A percentile compares a stretch with the other conserved stretches of the same genome.
phyloP scores from a whole-genome alignment of 2,113 vertebrate species.

The Chaetops frenatus region DNA sequence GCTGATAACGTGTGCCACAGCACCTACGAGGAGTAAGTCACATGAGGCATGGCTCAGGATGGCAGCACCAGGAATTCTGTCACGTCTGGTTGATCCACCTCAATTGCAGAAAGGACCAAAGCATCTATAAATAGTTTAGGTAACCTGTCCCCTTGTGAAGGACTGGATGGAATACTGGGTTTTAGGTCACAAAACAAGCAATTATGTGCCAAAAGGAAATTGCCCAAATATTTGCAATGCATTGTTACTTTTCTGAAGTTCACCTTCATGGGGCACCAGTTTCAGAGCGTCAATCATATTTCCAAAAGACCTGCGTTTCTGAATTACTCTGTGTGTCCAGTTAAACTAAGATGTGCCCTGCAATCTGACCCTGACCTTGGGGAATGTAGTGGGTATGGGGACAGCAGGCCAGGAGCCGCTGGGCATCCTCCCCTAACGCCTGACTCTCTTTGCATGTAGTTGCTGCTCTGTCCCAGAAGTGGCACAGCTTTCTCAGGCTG shows the following conservation, averaged over 20 bases:
- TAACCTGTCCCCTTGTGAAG: neutral
- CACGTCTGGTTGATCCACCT: neutral
- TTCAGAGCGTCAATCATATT: neutral
- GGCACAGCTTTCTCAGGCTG: neutral
- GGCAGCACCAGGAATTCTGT: neutral
- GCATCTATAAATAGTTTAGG: neutral
- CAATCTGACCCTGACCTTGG: neutral
- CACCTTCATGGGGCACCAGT: neutral
- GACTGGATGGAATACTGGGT: neutral
- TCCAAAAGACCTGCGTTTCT: neutral
- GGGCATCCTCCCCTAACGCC: neutral
- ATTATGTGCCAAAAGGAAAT: constrained; percentile 16
- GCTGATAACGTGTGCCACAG: constrained; percentile 11
- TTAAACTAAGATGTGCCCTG: neutral
- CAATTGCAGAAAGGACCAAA: neutral
- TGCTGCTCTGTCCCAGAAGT: neutral
- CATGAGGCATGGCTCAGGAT: neutral
- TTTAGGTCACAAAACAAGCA: constrained; percentile 19
- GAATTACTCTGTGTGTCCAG: neutral
- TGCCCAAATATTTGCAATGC: neutral
- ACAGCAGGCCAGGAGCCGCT: neutral
- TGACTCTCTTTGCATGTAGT: neutral
- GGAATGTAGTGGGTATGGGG: neutral
- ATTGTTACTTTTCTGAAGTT: neutral
- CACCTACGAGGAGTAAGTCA: neutral